These are phyloP conservation scores for Sturnira hondurensis DNA, from an alignment of 2,113 vertebrate species.

Conservation along the genomic window DNA sequence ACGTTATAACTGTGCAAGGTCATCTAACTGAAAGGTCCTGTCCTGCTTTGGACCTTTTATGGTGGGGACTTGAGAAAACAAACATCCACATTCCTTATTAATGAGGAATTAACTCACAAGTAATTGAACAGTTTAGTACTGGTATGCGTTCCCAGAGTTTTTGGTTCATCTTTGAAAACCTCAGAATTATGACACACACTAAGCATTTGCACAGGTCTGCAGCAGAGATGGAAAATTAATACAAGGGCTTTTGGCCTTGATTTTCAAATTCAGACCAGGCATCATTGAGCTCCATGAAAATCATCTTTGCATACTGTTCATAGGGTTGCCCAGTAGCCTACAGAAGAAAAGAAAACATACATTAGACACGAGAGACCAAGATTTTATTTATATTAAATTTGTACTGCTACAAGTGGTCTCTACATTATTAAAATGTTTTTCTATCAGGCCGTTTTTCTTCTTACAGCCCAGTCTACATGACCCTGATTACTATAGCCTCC, in stretches of 20 bases:
- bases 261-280: slow-evolving; percentile 99
- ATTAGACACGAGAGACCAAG: slow-evolving; percentile 36
- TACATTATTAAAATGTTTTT: background rate
- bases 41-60: background rate
- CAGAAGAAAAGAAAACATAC: slow-evolving; percentile 52
- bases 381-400: background rate
- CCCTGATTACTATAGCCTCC: background rate
- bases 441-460: background rate
- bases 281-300: slow-evolving; percentile 99
- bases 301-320: slow-evolving; percentile 99
- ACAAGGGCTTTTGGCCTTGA: slow-evolving; percentile 98
- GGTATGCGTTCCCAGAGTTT: slow-evolving; percentile 72
- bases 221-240: slow-evolving; percentile 83
- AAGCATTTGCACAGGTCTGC: slow-evolving; percentile 78
- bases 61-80: slow-evolving; percentile 37
- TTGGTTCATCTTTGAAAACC: slow-evolving; percentile 80
- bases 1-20: background rate
- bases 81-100: slow-evolving; percentile 38
- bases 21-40: background rate
- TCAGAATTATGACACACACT: slow-evolving; percentile 75
- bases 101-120: slow-evolving; percentile 52
- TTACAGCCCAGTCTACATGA: background rate
- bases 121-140: slow-evolving; percentile 54
- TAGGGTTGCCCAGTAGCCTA: slow-evolving; percentile 98
- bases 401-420: background rate